Evolutionary conservation across 2,113 vertebrate species (phyloP), one percentile per base, ranked within the genome.

Genomic region (Siniperca knerii): DNA sequence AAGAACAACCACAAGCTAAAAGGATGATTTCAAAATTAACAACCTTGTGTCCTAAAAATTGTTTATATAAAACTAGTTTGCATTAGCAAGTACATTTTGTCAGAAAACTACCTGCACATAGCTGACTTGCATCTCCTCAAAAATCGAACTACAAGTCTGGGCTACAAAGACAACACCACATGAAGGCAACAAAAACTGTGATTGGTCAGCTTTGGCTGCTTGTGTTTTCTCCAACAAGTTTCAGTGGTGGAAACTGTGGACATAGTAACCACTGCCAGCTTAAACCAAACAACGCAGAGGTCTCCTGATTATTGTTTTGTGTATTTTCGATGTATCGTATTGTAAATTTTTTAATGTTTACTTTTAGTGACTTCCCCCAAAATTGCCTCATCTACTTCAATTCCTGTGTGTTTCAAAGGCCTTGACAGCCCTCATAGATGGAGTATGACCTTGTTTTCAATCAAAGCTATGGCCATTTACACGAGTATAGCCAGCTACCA

Each of bases 401-500:
- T 77, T 77, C 23, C 9, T 65, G 74, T 16, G 54, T 37, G 33
- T 66, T 16, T 65, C 33, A 40, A 65, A 77, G 55, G 9, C 35
- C 16, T 40, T 1, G 2, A 64, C 33, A 40, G 8, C 23, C 35
- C 64, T 68, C 15, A 64, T 11, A 13, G 48, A 71, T 5, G 29
- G 16, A 52, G 29, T 11, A 11, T 37, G 69, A 23, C 20, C 48
- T 42, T 64, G 46, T 52, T 60, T 60, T 60, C 25, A 60, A 21
- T 60, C 12, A n/a, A 35, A 75, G 44, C 44, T n/a, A 16, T 18
- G 12, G 15, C 12, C 12, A 75, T 23, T 16, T n/a, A 33, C 0
- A 18, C 21, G 8, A 20, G 6, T 20, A 8, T 52, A 20, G 50
- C 1, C 50, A 52, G 50, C 50, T 18, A 20, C 50, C 16, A 52